Evolutionary conservation across 2,113 vertebrate genomes (phyloP).

Genomic region (mouse (Mus musculus)): DNA sequence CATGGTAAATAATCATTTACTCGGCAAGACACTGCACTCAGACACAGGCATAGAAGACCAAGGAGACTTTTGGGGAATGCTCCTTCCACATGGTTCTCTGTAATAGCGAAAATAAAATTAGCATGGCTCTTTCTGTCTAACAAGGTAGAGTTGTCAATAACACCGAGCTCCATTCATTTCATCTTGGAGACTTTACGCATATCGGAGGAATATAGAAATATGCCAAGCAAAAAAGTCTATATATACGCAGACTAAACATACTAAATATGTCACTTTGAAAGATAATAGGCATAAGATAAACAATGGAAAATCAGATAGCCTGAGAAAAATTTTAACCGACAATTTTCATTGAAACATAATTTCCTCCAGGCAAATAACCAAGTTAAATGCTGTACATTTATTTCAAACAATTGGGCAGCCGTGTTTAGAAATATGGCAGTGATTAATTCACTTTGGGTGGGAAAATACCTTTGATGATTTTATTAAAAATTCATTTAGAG

Average conservation of each 20-base stretch:
- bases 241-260: constrained; percentile 15
- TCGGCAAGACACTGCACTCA: constrained; percentile 32
- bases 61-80: not conserved
- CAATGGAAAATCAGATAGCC: constrained; percentile 59
- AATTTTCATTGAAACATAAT: constrained; percentile 42
- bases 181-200: not conserved
- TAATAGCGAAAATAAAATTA: constrained; percentile 46
- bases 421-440: constrained; percentile 43
- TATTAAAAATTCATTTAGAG: constrained; percentile 38
- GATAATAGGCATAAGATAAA: constrained; percentile 62
- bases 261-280: constrained; percentile 34
- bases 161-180: not conserved
- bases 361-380: constrained; percentile 51
- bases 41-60: constrained; percentile 29
- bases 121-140: constrained; percentile 42
- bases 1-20: constrained; percentile 1
- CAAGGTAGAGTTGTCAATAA: constrained; percentile 45
- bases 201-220: constrained; percentile 17
- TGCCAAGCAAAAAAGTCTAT: constrained; percentile 32
- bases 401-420: constrained; percentile 60
- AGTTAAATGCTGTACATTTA: constrained; percentile 15
- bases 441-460: constrained; percentile 44
- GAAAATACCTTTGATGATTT: constrained; percentile 56
- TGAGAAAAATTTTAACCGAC: constrained; percentile 48
- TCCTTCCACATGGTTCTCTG: not conserved